Evolutionary conservation across 2,797 vertebrate genomes (phyloP).

Genomic region (Etheostoma perlongum): DNA sequence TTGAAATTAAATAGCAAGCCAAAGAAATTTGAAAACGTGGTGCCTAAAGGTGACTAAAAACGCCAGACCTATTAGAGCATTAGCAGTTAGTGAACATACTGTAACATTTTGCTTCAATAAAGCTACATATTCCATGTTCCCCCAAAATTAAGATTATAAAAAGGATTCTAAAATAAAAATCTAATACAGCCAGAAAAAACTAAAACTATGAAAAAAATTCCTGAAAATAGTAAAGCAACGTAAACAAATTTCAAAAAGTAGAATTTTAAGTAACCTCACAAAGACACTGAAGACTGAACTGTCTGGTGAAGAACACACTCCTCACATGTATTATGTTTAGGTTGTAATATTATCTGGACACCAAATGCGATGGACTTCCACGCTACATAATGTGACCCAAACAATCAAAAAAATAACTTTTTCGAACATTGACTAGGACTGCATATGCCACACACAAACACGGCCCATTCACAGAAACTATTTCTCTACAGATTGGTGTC

Average conservation of each 20-base stretch:
- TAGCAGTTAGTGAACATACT: constrained; percentile 19
- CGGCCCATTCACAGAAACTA: constrained; percentile 42
- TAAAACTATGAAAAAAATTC: not conserved
- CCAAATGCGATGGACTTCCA: not conserved
- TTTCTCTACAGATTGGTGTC: constrained; percentile 37
- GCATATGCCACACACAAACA: constrained; percentile 34
- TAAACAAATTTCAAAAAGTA: not conserved
- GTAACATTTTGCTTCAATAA: constrained; percentile 24
- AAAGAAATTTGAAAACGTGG: not conserved
- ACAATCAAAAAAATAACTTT: not conserved
- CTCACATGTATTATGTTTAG: not conserved
- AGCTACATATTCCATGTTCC: not conserved
- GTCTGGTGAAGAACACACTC: not conserved
- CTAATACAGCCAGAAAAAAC: not conserved
- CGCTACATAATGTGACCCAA: not conserved
- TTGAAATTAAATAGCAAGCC: not conserved
- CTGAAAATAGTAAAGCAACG: not conserved
- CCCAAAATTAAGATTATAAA: not conserved
- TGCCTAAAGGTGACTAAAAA: not conserved
- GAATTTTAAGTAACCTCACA: not conserved
- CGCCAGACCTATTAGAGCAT: not conserved
- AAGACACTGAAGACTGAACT: not conserved
- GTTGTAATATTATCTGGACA: not conserved
- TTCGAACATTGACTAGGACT: constrained; percentile 21
- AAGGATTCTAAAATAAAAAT: constrained; percentile 2